Conservation (phyloP, 1,140 invertebrate species). For the Heliothis subflexa region DNA sequence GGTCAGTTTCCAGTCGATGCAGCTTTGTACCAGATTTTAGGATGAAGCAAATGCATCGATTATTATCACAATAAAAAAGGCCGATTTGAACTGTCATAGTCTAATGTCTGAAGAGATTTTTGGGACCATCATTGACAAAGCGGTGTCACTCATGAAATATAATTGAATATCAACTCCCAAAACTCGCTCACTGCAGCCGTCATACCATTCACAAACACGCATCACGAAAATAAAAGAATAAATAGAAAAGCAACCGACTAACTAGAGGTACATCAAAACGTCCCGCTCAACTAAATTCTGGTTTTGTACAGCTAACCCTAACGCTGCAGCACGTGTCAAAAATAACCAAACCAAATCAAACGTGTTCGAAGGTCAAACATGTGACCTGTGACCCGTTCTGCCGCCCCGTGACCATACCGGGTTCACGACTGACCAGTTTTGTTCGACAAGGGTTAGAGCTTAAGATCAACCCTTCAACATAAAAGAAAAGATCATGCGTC, state of each 20-base stretch:
- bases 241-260: background rate
- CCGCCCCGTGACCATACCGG: constrained; percentile 9
- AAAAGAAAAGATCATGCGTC: background rate
- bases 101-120: no score
- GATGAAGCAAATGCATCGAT: no score
- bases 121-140: no score
- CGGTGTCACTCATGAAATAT: no score
- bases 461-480: constrained; percentile 29
- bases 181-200: no score
- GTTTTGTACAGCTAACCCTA: constrained; percentile 35
- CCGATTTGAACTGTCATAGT: no score
- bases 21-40: no score
- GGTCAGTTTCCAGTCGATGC: no score
- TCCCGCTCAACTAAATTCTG: background rate
- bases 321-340: constrained; percentile 42
- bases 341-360: constrained; percentile 44
- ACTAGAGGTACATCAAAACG: background rate
- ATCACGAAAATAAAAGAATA: background rate
- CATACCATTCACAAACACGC: background rate
- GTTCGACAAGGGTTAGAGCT: constrained; percentile 12
- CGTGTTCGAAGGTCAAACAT: constrained; percentile 40
- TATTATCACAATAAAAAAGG: no score
- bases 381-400: constrained; percentile 31
- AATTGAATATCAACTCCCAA: no score
- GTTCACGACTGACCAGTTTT: constrained; percentile 41